Percentiles rank a stretch among this genome's conserved stretches.
phyloP scores from a whole-genome alignment of 2,888 invertebrate genomes.

The Augiades crinisus region DNA sequence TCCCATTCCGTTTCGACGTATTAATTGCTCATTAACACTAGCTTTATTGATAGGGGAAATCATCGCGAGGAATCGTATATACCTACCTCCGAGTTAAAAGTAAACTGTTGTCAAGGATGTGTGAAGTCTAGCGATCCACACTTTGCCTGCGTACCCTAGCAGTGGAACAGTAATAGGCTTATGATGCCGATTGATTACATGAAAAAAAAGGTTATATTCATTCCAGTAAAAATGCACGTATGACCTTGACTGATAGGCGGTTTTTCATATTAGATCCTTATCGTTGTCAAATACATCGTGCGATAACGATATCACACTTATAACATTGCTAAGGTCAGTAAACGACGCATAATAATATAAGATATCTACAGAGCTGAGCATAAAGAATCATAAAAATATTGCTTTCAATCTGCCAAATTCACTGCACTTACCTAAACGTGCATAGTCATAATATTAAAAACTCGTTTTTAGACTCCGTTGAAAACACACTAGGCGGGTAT shows the following conservation, averaged over 20 bases:
- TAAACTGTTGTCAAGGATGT: too few species aligned
- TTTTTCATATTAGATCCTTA: background rate
- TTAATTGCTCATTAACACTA: too few species aligned
- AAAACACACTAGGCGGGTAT: constrained; percentile 1
- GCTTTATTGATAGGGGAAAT: too few species aligned
- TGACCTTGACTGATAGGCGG: constrained; percentile 7
- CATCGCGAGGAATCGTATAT: too few species aligned
- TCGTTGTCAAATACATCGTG: constrained; percentile 2
- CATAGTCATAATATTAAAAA: constrained; percentile 2
- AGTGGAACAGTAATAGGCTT: too few species aligned
- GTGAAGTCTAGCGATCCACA: too few species aligned
- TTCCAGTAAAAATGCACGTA: background rate
- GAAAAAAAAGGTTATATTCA: too few species aligned
- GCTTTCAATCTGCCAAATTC: background rate
- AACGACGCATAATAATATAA: background rate
- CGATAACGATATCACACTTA: constrained; percentile 7
- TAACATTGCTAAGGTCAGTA: constrained; percentile 8
- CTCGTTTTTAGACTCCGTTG: background rate
- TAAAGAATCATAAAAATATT: background rate
- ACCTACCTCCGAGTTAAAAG: too few species aligned
- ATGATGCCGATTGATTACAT: too few species aligned
- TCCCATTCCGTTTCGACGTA: too few species aligned
- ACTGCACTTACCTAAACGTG: background rate
- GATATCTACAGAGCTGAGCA: background rate
- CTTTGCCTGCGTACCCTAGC: too few species aligned